A percentile compares a stretch with the other conserved stretches of the same genome.
Evolutionary conservation across 92 coral and sea anemone genomes (phyloP).

Genomic region (Bergia sp.): DNA sequence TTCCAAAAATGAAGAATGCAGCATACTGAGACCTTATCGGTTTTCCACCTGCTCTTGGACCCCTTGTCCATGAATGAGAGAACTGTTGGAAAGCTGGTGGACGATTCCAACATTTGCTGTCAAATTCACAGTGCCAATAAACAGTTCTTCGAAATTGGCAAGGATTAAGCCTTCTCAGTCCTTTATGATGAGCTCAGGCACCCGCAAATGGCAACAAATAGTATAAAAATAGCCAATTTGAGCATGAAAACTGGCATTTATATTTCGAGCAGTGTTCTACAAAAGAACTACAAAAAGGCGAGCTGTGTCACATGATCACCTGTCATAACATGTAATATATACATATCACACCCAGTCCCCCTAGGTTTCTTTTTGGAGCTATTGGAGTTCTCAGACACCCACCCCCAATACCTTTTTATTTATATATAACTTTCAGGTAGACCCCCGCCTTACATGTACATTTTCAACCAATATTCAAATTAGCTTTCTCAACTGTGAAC

Average conservation of each 20-base stretch:
- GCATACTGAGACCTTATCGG: not conserved
- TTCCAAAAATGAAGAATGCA: not conserved
- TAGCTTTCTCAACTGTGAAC: too few species aligned
- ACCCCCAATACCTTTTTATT: not conserved
- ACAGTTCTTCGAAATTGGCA: too few species aligned
- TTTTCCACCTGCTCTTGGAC: too few species aligned
- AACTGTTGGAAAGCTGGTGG: not conserved
- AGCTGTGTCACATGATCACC: too few species aligned
- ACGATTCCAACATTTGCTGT: slow-evolving; percentile 3
- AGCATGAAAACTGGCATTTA: slow-evolving; percentile 4
- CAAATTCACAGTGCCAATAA: not conserved
- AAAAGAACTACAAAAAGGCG: slow-evolving; percentile 2
- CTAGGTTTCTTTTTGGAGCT: slow-evolving; percentile 1
- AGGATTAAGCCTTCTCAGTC: too few species aligned
- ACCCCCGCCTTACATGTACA: not conserved
- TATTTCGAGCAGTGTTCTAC: slow-evolving; percentile 1
- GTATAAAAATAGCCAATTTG: not conserved
- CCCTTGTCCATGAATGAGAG: too few species aligned
- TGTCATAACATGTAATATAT: too few species aligned
- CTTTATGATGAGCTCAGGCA: too few species aligned
- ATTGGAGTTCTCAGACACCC: slow-evolving; percentile 3
- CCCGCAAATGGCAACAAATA: not conserved
- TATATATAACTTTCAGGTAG: too few species aligned
- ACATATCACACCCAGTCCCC: not conserved
- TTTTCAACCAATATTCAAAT: slow-evolving; percentile 1